Percentiles rank a stretch among this genome's conserved stretches.
Evolutionary conservation across 2,113 vertebrate genomes (phyloP).

Genomic region (Pseudorectes ferrugineus): DNA sequence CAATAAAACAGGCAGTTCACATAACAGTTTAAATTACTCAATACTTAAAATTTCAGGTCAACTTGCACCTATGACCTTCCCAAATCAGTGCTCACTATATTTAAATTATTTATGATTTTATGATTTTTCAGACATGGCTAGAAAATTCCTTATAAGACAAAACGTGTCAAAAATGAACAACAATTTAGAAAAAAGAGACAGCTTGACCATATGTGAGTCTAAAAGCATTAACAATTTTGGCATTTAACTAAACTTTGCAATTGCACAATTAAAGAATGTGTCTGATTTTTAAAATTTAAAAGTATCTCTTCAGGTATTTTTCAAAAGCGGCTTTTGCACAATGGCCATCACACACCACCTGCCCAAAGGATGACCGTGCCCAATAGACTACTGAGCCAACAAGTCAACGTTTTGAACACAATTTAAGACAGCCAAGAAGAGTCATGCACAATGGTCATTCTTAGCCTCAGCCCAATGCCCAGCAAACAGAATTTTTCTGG

Average conservation of each 20-base stretch:
- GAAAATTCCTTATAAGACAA: not conserved
- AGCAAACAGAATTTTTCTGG: not conserved
- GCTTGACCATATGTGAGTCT: not conserved
- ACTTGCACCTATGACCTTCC: not conserved
- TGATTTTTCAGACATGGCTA: not conserved
- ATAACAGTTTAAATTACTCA: not conserved
- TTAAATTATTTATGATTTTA: not conserved
- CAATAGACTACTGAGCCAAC: not conserved
- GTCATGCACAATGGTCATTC: not conserved
- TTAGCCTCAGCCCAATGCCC: not conserved
- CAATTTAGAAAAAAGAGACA: not conserved
- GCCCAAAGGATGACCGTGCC: fast-evolving
- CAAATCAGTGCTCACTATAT: not conserved
- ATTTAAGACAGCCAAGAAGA: not conserved
- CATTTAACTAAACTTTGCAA: not conserved
- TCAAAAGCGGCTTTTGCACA: not conserved
- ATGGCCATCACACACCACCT: fast-evolving
- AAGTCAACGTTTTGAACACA: not conserved
- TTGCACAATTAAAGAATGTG: not conserved
- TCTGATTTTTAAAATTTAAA: not conserved
- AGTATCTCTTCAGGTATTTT: not conserved
- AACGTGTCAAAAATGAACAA: not conserved
- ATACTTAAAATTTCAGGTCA: not conserved
- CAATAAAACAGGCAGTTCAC: not conserved
- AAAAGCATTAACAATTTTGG: not conserved